Base-by-base conservation (phyloP, 2,113 vertebrate species). In the Stictonetta naevosa region DNA sequence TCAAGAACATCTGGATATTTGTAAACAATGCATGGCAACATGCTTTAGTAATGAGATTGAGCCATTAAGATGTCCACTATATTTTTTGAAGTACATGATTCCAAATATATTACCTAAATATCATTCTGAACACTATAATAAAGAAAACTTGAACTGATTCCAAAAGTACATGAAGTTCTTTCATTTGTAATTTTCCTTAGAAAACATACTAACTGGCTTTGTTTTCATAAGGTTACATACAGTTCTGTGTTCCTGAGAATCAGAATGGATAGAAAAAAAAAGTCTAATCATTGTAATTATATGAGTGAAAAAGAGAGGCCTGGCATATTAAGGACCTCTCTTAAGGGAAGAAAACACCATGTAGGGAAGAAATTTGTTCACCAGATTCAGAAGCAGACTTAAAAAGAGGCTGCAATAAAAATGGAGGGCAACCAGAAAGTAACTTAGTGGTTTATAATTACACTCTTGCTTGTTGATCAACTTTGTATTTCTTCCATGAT, bases 401-500 rank as follows among this genome's bases (percentile, higher is more conserved):
- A 64, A 94, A 92, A 36, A 71, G 86, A 91, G 79, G 18, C 21
- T 90, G 86, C 89, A 97, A 88, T 95, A 95, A 94, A 92, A 97
- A 94, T 28, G 84, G 69, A 97, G 82, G 40, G 34, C 89, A 93
- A 94, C 53, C 77, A 88, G 94, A 96, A 97, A 84, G 88, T 93
- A 79, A 83, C 76, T 93, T 66, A 62, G 77, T 84, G 64, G 53
- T 97, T 96, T 93, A 58, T 96, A 92, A 95, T 97, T 96, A 97
- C 76, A 89, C 31, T 17, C 36, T 86, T 88, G 67, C 82, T 95
- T 96, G 94, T 91, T 98, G 96, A 97, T 97, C 95, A 97, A 96
- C 82, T 98, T 97, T 88, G 68, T 95, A 92, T 92, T 96, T 92
- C 93, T 94, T 97, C 96, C 96, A 95, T 96, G 91, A 94, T 88